phyloP scores from a whole-genome alignment of 2,113 vertebrate genomes.

The Uria lomvia region DNA sequence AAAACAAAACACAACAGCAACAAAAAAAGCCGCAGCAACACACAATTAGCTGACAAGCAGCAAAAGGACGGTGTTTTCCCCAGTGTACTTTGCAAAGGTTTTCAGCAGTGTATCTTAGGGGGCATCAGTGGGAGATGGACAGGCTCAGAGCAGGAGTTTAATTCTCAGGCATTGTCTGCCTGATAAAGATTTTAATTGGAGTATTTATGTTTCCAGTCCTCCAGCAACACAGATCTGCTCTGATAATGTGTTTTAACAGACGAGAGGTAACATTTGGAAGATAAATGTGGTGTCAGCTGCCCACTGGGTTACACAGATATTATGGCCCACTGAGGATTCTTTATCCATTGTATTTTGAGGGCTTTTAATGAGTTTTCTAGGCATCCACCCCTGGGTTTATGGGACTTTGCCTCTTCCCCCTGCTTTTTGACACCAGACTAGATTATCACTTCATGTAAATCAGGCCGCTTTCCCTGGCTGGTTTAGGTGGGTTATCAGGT shows the following conservation, averaged over 20 bases:
- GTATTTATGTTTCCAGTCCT: constrained; percentile 34
- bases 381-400: neutral
- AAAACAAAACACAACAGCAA: neutral
- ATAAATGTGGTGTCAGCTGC: constrained; percentile 32
- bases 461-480: neutral
- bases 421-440: neutral
- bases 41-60: neutral
- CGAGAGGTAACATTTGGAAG: constrained; percentile 22
- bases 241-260: constrained; percentile 20
- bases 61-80: neutral
- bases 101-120: neutral
- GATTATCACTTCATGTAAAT: neutral
- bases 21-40: rapidly evolving
- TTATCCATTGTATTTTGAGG: neutral
- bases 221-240: constrained; percentile 22
- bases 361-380: constrained; percentile 6
- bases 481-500: neutral
- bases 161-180: neutral
- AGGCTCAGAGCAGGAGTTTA: neutral
- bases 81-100: neutral
- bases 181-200: constrained; percentile 64
- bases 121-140: neutral
- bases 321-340: neutral
- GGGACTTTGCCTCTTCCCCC: neutral
- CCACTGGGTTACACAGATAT: neutral